Conservation (phyloP, 1,140 invertebrate genomes). For the Schlechtendalia chinensis region DNA sequence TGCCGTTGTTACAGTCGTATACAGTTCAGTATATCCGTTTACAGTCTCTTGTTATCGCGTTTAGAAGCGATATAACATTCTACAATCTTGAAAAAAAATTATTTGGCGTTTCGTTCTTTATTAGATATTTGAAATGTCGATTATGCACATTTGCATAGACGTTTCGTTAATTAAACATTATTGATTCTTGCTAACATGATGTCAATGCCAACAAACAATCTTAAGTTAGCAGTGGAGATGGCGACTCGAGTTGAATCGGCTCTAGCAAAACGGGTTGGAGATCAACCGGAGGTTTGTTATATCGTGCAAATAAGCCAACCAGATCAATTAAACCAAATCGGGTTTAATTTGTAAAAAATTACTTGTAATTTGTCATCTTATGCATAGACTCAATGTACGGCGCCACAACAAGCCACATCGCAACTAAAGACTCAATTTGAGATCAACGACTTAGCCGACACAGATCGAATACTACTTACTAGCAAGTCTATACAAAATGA, state of each 20-base stretch:
- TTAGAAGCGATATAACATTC: not conserved
- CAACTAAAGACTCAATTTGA: constrained; percentile 41
- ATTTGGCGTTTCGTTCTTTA: too few relatives aligned
- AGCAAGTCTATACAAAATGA: constrained; percentile 44
- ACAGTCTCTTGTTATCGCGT: constrained; percentile 21
- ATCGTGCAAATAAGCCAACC: too few relatives aligned
- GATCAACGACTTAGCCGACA: constrained; percentile 35
- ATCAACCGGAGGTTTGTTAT: constrained; percentile 30
- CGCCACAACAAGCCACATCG: not conserved
- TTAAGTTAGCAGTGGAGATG: constrained; percentile 36
- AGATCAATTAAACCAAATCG: too few relatives aligned
- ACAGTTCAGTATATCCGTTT: not conserved
- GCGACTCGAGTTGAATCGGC: constrained; percentile 36
- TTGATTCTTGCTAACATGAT: constrained; percentile 1
- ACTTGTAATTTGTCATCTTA: not conserved
- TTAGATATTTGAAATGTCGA: not conserved
- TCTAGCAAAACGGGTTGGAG: constrained; percentile 31
- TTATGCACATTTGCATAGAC: not conserved
- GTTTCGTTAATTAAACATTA: not conserved
- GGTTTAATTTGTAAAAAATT: not conserved
- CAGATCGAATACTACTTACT: constrained; percentile 37
- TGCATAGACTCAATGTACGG: not conserved
- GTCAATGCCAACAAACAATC: constrained; percentile 38
- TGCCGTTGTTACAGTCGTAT: not conserved
- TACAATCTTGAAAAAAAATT: not conserved